phyloP scores from a whole-genome alignment of 2,113 vertebrate species.

The Osmerus mordax region DNA sequence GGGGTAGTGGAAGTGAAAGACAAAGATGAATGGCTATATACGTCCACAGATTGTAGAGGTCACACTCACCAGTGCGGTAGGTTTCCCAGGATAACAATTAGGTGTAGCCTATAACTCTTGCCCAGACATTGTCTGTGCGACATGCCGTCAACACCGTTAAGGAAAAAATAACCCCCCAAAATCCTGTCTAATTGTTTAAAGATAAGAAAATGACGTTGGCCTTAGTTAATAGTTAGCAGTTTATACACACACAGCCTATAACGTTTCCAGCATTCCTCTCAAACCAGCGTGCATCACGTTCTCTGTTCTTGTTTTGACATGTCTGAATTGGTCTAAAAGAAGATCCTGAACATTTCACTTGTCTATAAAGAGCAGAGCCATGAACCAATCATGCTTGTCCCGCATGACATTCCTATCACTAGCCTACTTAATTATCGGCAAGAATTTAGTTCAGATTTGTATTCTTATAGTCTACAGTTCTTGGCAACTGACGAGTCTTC shows the following conservation, averaged over 20 bases:
- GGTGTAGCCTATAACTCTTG: background rate
- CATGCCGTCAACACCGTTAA: slow-evolving; percentile 25
- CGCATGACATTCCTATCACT: too few species aligned
- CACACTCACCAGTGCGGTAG: too few species aligned
- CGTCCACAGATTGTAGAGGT: too few species aligned
- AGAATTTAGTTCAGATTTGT: too few species aligned
- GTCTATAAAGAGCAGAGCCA: background rate
- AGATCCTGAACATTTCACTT: background rate
- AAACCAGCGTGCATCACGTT: slow-evolving; percentile 58
- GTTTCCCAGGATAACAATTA: slow-evolving; percentile 16
- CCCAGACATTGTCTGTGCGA: slow-evolving; percentile 9
- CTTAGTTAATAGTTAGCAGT: slow-evolving; percentile 57
- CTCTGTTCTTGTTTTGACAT: slow-evolving; percentile 65
- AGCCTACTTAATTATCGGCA: too few species aligned
- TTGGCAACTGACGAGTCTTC: too few species aligned
- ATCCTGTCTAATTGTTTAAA: slow-evolving; percentile 40
- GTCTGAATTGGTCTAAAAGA: slow-evolving; percentile 11
- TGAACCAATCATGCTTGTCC: too few species aligned
- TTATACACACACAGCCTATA: slow-evolving; percentile 56
- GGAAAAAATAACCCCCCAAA: slow-evolving; percentile 46
- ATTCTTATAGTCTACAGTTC: too few species aligned
- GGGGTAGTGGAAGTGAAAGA: too few species aligned
- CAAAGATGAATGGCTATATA: too few species aligned
- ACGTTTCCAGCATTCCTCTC: slow-evolving; percentile 58
- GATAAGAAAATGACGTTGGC: slow-evolving; percentile 54